Percentiles rank a stretch among this genome's conserved stretches.
Conservation (phyloP, 23 tunicate genomes). For the Oikopleura dioica region DNA sequence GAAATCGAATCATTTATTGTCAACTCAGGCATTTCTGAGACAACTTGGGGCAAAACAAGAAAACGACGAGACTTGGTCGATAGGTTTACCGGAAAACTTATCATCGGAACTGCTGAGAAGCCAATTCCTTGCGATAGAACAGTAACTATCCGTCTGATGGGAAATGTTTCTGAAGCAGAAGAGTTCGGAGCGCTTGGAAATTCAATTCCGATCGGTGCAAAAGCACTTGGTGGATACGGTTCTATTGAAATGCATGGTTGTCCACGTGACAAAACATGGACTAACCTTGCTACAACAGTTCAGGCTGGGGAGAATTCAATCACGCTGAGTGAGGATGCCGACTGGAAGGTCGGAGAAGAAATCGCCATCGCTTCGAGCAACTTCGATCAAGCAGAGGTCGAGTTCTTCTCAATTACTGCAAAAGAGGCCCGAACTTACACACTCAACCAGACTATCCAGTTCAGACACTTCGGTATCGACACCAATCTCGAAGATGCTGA, state of each 20-base stretch:
- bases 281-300: slow-evolving; percentile 34
- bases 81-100: background rate
- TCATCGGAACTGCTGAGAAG: background rate
- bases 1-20: background rate
- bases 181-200: background rate
- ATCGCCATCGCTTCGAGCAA: slow-evolving; percentile 52
- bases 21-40: background rate
- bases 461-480: background rate
- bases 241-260: slow-evolving; percentile 11
- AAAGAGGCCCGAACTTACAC: background rate
- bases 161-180: background rate
- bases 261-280: slow-evolving; percentile 17
- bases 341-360: slow-evolving; percentile 65
- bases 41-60: background rate
- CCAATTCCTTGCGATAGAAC: background rate
- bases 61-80: background rate
- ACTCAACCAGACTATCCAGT: background rate
- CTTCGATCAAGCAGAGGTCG: background rate
- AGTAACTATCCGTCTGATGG: background rate
- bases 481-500: background rate
- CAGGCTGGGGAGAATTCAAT: slow-evolving; percentile 21
- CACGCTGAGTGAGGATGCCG: slow-evolving; percentile 21
- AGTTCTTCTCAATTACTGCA: slow-evolving; percentile 6
- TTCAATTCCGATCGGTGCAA: slow-evolving; percentile 13
- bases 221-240: slow-evolving; percentile 6